Evolutionary conservation across 2,797 vertebrate genomes (phyloP).

Genomic region (Enteromius treurensis): DNA sequence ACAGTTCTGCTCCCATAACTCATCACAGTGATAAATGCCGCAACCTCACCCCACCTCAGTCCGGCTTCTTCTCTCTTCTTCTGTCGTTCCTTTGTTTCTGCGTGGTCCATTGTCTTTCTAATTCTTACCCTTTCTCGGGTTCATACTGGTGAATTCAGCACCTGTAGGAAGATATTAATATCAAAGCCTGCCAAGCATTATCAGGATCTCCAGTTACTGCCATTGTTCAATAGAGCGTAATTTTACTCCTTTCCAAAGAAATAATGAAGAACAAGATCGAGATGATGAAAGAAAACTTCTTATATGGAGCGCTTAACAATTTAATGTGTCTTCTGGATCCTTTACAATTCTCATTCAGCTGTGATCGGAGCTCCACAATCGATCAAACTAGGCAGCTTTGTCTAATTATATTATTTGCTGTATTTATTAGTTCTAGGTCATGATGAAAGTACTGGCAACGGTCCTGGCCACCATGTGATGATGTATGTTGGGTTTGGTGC

Average conservation of each 20-base stretch:
- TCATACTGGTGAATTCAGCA: conserved; percentile 47
- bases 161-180: conserved; percentile 59
- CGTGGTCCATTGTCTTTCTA: conserved; percentile 8
- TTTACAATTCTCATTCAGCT: conserved; percentile 33
- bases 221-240: conserved; percentile 61
- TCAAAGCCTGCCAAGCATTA: conserved; percentile 55
- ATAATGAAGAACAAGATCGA: conserved; percentile 64
- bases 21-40: conserved; percentile 47
- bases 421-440: conserved; percentile 24
- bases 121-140: conserved; percentile 44
- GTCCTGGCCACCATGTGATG: background rate
- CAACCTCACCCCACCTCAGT: conserved; percentile 27
- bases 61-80: conserved; percentile 21
- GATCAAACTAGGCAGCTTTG: conserved; percentile 33
- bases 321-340: conserved; percentile 51
- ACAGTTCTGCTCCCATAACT: conserved; percentile 50
- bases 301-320: conserved; percentile 52
- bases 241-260: conserved; percentile 61
- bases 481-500: conserved; percentile 2
- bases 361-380: conserved; percentile 35
- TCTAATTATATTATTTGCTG: conserved; percentile 41
- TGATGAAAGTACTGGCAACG: conserved; percentile 7
- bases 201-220: conserved; percentile 56
- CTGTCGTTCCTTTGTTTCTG: conserved; percentile 34
- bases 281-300: conserved; percentile 60